A percentile compares a stretch with the other conserved stretches of the same genome.
phyloP scores from a whole-genome alignment of 2,888 invertebrate species.

The Hirtodrosophila duncani region DNA sequence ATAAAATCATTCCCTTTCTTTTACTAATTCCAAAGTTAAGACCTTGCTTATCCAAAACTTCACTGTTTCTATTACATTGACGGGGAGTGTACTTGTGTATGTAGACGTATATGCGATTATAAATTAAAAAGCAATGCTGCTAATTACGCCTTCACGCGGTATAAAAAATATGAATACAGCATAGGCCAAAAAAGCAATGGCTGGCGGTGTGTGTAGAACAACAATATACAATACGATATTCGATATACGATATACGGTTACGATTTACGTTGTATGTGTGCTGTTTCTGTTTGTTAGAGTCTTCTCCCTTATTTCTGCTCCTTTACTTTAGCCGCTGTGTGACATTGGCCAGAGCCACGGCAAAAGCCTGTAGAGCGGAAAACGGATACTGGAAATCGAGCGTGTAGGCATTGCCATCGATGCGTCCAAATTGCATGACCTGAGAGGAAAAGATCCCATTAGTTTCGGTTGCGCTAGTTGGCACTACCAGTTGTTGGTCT shows the following conservation, averaged over 20 bases:
- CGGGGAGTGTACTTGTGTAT: no score
- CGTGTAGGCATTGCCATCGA: slow-evolving; percentile 99
- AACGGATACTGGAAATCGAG: slow-evolving; percentile 99
- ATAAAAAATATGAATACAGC: slow-evolving; percentile 56
- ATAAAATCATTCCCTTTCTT: no score
- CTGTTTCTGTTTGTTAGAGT: no score
- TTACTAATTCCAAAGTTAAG: no score
- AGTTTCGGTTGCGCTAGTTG: not conserved
- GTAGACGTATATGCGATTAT: slow-evolving; percentile 66
- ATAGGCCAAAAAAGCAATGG: slow-evolving; percentile 34
- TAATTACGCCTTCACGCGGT: slow-evolving; percentile 27
- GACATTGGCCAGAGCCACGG: slow-evolving; percentile 88
- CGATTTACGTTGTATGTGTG: no score
- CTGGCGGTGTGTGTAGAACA: slow-evolving; percentile 14
- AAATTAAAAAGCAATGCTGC: slow-evolving; percentile 42
- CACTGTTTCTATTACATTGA: no score
- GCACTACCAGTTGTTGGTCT: slow-evolving; percentile 9
- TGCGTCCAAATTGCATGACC: slow-evolving; percentile 99
- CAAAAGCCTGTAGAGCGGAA: slow-evolving; percentile 98
- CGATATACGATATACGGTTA: slow-evolving; percentile 19
- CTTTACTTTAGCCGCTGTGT: slow-evolving; percentile 78
- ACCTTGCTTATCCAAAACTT: no score
- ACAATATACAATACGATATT: slow-evolving; percentile 19
- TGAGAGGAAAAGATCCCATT: slow-evolving; percentile 77
- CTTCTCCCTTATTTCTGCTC: slow-evolving; percentile 12